These are phyloP conservation scores for Limnothrissa miodon DNA, from an alignment of 2,113 vertebrate genomes.

Conservation along the genomic window DNA sequence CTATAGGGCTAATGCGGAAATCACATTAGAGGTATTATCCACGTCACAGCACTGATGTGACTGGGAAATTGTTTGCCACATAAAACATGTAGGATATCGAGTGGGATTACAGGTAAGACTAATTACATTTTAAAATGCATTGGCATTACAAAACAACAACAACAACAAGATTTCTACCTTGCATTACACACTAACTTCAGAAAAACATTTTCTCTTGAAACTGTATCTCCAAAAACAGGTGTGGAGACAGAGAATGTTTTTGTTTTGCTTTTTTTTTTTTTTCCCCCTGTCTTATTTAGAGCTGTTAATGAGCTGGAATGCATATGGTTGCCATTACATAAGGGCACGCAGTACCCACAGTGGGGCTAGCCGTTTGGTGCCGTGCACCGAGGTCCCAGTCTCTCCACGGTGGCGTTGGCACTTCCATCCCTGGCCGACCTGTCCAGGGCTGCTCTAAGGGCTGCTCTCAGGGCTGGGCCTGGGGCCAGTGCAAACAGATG, in stretches of 20 bases:
- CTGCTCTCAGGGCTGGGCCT: constrained; percentile 56
- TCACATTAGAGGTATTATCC: not conserved
- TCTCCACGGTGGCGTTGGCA: constrained; percentile 45
- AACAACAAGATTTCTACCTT: not conserved
- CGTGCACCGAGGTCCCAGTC: constrained; percentile 7
- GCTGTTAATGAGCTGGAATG: not conserved
- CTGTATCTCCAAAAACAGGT: constrained; percentile 39
- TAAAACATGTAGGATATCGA: not conserved
- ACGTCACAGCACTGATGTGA: not conserved
- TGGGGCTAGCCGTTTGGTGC: constrained; percentile 28
- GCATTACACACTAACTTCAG: not conserved
- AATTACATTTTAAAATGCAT: not conserved
- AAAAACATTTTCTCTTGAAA: constrained; percentile 4
- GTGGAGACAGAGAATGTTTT: not conserved
- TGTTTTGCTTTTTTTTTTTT: not conserved
- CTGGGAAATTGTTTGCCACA: not conserved
- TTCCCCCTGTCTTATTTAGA: not conserved
- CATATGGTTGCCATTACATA: constrained; percentile 16
- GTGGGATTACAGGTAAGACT: not conserved
- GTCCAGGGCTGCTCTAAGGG: constrained; percentile 37
- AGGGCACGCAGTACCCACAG: constrained; percentile 15
- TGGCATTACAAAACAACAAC: not conserved
- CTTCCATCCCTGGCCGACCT: constrained; percentile 40
- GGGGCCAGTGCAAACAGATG: constrained; percentile 63
- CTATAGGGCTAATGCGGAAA: not conserved